phyloP scores from a whole-genome alignment of 2,113 vertebrate genomes.

The Chaenogobius annularis region DNA sequence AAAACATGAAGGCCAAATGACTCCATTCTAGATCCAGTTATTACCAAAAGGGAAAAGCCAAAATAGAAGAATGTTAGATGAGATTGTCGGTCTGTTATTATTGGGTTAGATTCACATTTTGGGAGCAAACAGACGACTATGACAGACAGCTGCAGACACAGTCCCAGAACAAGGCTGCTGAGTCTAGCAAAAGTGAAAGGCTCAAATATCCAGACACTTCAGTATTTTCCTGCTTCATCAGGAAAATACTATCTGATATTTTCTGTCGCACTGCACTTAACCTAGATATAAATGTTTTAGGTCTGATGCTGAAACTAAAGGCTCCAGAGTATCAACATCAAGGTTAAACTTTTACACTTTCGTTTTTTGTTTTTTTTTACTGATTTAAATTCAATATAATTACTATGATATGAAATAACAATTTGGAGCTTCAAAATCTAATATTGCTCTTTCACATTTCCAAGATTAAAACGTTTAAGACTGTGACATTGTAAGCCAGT shows the following conservation, averaged over 20 bases:
- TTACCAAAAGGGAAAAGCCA: not conserved
- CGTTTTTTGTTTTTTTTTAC: too few relatives aligned
- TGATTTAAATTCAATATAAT: not conserved
- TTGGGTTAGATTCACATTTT: not conserved
- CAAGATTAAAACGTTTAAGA: too few relatives aligned
- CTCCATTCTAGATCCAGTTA: not conserved
- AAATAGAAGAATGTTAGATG: not conserved
- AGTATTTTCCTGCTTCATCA: slow-evolving; percentile 7
- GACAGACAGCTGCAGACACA: not conserved
- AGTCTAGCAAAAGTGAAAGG: not conserved
- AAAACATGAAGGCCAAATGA: not conserved
- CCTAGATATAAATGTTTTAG: not conserved
- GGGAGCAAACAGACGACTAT: not conserved
- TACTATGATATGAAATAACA: too few relatives aligned
- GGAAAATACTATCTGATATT: slow-evolving; percentile 16
- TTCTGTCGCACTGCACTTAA: slow-evolving; percentile 1
- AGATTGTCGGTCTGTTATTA: not conserved
- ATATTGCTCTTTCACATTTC: too few relatives aligned
- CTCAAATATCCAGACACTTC: slow-evolving; percentile 14
- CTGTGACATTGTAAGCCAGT: too few relatives aligned
- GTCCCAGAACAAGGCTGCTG: slow-evolving; percentile 1
- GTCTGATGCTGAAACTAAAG: not conserved
- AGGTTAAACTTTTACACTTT: not conserved
- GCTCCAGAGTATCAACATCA: slow-evolving; percentile 1
- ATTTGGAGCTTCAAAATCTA: too few relatives aligned